These are phyloP conservation scores for Drosophila silvestris DNA, from an alignment of 2,888 invertebrate genomes.

Conservation along the genomic window DNA sequence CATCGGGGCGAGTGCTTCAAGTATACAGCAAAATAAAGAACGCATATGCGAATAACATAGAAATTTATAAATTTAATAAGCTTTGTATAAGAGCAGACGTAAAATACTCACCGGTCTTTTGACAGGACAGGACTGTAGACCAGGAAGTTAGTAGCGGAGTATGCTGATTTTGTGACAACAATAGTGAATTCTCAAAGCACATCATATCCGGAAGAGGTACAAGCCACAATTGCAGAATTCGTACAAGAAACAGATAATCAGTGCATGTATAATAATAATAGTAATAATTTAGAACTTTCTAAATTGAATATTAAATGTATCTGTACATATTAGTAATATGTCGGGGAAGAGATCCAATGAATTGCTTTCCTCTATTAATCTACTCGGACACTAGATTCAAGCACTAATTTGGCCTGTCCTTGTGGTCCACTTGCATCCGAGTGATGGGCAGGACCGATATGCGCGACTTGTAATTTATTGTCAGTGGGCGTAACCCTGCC, in stretches of 20 bases:
- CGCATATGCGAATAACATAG: conserved; percentile 12
- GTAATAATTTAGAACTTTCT: conserved; percentile 9
- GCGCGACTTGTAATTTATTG: conserved; percentile 62
- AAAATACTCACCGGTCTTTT: neutral
- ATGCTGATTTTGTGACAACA: neutral
- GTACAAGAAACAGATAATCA: neutral
- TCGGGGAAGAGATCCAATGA: neutral
- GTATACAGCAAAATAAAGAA: neutral
- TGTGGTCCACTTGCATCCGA: conserved; percentile 23
- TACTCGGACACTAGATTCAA: neutral
- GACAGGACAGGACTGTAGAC: neutral
- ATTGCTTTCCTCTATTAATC: neutral
- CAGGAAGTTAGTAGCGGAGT: neutral
- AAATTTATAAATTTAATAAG: conserved; percentile 13
- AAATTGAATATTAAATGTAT: conserved; percentile 2
- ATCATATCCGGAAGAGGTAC: neutral
- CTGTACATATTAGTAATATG: neutral
- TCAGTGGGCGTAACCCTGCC: conserved; percentile 54
- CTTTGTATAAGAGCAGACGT: too few relatives aligned
- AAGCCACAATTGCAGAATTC: neutral
- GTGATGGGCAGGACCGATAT: conserved; percentile 35
- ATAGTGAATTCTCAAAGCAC: neutral
- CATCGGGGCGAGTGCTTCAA: conserved; percentile 3
- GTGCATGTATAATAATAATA: neutral
- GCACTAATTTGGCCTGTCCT: conserved; percentile 20